These are phyloP conservation scores for Apamea sordens DNA, from an alignment of 2,888 invertebrate genomes.

Conservation along the genomic window DNA sequence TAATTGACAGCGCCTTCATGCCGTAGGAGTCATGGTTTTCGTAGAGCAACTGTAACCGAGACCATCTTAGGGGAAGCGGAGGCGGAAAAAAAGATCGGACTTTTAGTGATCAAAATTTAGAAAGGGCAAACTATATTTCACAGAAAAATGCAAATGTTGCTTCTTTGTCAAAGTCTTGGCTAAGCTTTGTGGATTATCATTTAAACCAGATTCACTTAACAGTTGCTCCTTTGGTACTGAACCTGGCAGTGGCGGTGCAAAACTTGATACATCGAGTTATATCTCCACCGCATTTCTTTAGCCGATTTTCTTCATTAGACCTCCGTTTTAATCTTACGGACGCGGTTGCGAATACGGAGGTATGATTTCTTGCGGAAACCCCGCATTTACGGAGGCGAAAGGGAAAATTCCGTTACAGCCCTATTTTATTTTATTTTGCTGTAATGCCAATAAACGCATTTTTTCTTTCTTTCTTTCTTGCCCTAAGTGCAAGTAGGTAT, in stretches of 20 bases:
- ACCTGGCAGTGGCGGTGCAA: neutral
- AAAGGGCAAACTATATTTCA: neutral
- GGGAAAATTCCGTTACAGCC: too few relatives aligned
- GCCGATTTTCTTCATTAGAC: neutral
- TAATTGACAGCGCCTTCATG: neutral
- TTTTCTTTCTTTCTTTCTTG: too few relatives aligned
- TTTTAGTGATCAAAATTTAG: neutral
- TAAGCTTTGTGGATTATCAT: neutral
- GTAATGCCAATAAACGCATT: too few relatives aligned
- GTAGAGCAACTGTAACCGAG: neutral
- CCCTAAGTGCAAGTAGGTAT: neutral
- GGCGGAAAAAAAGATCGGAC: neutral
- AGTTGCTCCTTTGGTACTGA: neutral
- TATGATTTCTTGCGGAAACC: neutral
- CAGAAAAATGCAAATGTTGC: neutral
- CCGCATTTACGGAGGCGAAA: too few relatives aligned
- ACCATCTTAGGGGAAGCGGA: neutral
- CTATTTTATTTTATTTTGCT: too few relatives aligned
- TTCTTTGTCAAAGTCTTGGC: neutral
- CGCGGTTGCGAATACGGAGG: too few relatives aligned
- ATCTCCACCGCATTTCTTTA: neutral
- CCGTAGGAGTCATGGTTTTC: neutral
- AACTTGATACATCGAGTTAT: neutral
- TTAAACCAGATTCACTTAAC: neutral
- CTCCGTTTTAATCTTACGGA: neutral